Conservation (phyloP, 2,888 invertebrate species). For the Griposia aprilina region DNA sequence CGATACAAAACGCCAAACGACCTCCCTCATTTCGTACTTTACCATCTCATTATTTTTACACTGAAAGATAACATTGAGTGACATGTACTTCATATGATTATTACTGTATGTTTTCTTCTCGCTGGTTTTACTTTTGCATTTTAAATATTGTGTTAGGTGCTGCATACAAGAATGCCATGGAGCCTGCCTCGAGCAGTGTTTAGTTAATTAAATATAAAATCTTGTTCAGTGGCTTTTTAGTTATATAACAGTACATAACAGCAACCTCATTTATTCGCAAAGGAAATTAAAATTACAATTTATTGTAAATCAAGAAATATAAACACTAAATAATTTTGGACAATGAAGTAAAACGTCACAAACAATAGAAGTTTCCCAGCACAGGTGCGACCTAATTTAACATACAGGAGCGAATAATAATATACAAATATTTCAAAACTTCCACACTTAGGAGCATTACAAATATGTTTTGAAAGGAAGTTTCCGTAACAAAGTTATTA, state of each 20-base stretch:
- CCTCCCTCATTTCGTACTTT: slow-evolving; percentile 68
- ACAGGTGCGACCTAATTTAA: slow-evolving; percentile 50
- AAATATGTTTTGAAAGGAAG: slow-evolving; percentile 59
- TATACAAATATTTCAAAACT: slow-evolving; percentile 47
- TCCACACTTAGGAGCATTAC: slow-evolving; percentile 43
- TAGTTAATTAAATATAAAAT: neutral
- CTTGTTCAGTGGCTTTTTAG: neutral
- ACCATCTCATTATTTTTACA: slow-evolving; percentile 70
- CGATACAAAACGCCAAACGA: slow-evolving; percentile 64
- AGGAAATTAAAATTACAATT: neutral
- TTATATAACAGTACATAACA: neutral
- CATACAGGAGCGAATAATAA: slow-evolving; percentile 37
- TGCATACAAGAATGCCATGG: neutral
- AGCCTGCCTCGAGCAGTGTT: neutral
- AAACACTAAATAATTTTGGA: neutral
- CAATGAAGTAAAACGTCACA: slow-evolving; percentile 16
- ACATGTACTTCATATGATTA: slow-evolving; percentile 41
- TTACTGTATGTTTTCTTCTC: slow-evolving; percentile 21
- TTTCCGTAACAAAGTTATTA: slow-evolving; percentile 66
- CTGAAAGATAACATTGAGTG: slow-evolving; percentile 59
- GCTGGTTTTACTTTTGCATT: slow-evolving; percentile 2
- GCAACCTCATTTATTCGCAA: neutral
- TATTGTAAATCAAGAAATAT: neutral
- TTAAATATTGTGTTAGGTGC: neutral
- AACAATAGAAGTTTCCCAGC: slow-evolving; percentile 32